Conservation (phyloP, 1,140 invertebrate species). For the Diuraphis noxia region DNA sequence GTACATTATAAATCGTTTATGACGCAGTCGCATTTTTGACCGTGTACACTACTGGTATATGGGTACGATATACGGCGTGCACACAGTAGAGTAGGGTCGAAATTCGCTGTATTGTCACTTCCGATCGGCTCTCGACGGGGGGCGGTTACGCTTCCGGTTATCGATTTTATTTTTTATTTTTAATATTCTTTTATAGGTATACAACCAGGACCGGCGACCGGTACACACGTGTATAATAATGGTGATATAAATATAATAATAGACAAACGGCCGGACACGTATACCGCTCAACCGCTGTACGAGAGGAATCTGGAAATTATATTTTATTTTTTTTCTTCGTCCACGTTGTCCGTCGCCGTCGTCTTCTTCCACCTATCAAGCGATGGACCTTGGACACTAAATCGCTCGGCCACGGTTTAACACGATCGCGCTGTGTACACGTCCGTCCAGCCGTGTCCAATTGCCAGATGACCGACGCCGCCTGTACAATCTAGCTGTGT, state of each 20-base stretch:
- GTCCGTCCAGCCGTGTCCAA: constrained; percentile 34
- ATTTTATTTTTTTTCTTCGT: neutral
- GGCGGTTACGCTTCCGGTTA: constrained; percentile 24
- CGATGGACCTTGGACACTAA: constrained; percentile 28
- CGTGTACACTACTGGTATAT: neutral
- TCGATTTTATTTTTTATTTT: constrained; percentile 1
- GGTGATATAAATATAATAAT: constrained; percentile 1
- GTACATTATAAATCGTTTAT: neutral
- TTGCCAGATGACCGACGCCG: constrained; percentile 39
- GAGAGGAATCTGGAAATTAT: constrained; percentile 31
- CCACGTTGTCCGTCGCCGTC: neutral
- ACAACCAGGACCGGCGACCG: neutral
- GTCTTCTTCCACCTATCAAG: neutral
- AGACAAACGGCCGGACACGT: neutral
- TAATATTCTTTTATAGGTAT: too few species aligned
- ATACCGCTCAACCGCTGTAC: neutral
- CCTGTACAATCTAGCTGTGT: neutral
- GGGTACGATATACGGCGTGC: neutral
- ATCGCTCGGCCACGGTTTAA: constrained; percentile 51
- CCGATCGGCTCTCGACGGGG: neutral
- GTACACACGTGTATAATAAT: neutral
- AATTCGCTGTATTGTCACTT: constrained; percentile 25
- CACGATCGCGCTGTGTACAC: constrained; percentile 37
- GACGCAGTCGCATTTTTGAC: neutral
- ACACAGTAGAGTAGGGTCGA: neutral